Percentiles rank a stretch among this genome's conserved stretches.
Evolutionary conservation across 2,888 invertebrate species (phyloP).

Genomic region (Tiliacea aurago): DNA sequence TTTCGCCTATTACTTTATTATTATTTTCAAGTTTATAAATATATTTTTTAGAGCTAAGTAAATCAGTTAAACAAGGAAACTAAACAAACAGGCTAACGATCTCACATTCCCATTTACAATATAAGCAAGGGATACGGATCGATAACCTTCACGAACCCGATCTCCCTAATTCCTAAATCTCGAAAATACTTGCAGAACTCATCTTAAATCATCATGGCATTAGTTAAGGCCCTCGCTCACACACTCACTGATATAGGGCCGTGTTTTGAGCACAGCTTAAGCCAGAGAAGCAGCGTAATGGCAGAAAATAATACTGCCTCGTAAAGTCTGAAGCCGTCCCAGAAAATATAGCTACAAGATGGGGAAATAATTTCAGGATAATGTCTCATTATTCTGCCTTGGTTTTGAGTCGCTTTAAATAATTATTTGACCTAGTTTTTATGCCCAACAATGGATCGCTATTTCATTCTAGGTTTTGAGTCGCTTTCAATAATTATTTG

Average conservation of each 20-base stretch:
- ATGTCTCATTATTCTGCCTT: background rate
- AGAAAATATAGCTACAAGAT: conserved; percentile 28
- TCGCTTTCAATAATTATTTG: conserved; percentile 26
- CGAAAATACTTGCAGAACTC: conserved; percentile 20
- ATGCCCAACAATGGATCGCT: too few species aligned
- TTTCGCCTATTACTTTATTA: background rate
- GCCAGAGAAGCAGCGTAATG: conserved; percentile 33
- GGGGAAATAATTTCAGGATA: conserved; percentile 44
- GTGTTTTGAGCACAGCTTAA: conserved; percentile 47
- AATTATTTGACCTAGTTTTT: conserved; percentile 22
- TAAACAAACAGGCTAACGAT: background rate
- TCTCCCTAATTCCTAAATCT: conserved; percentile 38
- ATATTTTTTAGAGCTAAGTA: too few species aligned
- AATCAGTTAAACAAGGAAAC: background rate
- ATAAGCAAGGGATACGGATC: background rate
- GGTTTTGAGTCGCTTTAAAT: conserved; percentile 23
- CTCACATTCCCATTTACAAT: background rate
- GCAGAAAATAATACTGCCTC: conserved; percentile 45
- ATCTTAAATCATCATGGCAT: conserved; percentile 42
- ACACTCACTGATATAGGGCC: conserved; percentile 18
- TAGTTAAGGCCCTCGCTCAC: conserved; percentile 27
- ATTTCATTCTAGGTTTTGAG: too few species aligned
- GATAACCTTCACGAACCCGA: conserved; percentile 35
- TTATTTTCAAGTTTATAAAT: too few species aligned
- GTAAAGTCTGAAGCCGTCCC: conserved; percentile 41